Percentiles rank a stretch among this genome's conserved stretches.
Conservation (phyloP, 2,888 invertebrate genomes). For the Synergus laeviventris region DNA sequence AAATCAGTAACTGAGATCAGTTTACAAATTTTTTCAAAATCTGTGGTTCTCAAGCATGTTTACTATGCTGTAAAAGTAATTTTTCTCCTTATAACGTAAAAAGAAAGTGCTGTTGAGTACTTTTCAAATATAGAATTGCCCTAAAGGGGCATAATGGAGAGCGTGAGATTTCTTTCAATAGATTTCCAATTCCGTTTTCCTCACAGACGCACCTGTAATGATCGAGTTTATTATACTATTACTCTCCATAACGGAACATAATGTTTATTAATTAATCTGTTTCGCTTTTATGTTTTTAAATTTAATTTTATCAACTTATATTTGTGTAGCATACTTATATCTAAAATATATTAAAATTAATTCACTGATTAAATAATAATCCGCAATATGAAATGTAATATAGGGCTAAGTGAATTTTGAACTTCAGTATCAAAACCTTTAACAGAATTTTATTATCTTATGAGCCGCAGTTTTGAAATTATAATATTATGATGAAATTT, state of each 20-base stretch:
- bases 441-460: too few relatives aligned
- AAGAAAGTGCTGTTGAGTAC: constrained; percentile 23
- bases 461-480: too few relatives aligned
- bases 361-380: neutral
- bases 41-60: neutral
- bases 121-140: constrained; percentile 30
- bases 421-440: neutral
- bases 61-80: constrained; percentile 16
- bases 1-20: neutral
- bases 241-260: neutral
- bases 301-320: neutral
- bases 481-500: too few relatives aligned
- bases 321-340: neutral
- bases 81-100: constrained; percentile 36
- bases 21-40: neutral
- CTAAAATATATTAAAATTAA: neutral
- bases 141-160: constrained; percentile 32
- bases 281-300: neutral
- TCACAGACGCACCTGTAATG: constrained; percentile 10
- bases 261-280: neutral
- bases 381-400: neutral
- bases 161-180: constrained; percentile 37
- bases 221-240: constrained; percentile 15
- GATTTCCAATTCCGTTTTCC: constrained; percentile 17
- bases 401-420: neutral